phyloP scores from a whole-genome alignment of 2,888 invertebrate genomes.

The Dryadula phaetusa region DNA sequence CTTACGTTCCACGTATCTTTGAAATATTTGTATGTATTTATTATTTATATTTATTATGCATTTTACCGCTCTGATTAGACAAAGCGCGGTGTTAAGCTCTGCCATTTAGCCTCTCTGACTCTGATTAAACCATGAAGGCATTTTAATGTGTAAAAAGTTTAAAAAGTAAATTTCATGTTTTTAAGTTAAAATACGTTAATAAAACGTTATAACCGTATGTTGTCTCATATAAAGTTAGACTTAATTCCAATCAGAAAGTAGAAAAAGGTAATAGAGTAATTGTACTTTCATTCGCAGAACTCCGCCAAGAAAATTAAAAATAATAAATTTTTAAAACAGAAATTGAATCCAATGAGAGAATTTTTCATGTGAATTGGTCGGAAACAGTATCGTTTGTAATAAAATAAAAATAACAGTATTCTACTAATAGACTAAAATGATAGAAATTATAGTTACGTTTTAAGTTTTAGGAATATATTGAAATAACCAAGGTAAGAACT shows the following conservation, averaged over 20 bases:
- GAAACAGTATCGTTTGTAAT: neutral
- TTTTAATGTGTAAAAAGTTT: no score
- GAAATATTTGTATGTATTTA: neutral
- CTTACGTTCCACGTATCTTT: constrained; percentile 7
- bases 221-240: no score
- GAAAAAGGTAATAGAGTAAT: no score
- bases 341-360: neutral
- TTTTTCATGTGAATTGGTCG: neutral
- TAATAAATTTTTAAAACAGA: neutral
- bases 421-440: constrained; percentile 4
- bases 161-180: no score
- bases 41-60: neutral
- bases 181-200: no score
- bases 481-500: neutral
- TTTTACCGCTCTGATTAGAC: no score
- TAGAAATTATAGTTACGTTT: neutral
- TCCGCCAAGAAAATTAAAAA: neutral
- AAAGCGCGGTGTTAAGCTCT: no score
- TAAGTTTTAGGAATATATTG: neutral
- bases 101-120: no score
- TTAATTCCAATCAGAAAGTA: no score
- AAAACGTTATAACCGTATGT: no score
- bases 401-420: neutral
- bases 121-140: no score
- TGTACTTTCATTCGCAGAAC: neutral